Evolutionary conservation across 2,113 vertebrate genomes (phyloP), one percentile per base, ranked within the genome.

Genomic region (Mustela nigripes): DNA sequence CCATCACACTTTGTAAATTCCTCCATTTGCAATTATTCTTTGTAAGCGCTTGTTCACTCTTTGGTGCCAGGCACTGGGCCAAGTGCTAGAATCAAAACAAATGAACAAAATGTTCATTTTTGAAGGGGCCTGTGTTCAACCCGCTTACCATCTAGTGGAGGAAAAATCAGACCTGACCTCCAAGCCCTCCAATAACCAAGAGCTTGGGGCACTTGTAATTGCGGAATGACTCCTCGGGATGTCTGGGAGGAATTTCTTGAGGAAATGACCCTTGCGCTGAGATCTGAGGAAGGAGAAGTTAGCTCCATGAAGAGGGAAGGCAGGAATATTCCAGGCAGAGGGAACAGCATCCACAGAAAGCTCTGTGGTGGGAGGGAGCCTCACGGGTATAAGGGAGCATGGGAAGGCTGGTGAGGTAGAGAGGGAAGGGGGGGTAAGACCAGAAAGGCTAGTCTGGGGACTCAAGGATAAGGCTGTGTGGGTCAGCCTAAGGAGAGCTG

Each of bases 61-160:
- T 14, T 33, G 71, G 31, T 22, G 39, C 62, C 80, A 56, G 80
- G 84, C 28, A 7, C 50, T 36, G 63, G 45, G 33, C 48, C 50
- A 50, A 8, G n/a, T 24, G 63, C 73, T 79, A 26, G 42, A 18
- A 4, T 85, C 33, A 19, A 65, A 82, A 12, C 33, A 71, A n/a
- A 39, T 7, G 26, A 36, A 33, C 33, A 18, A 50, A 50, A 45
- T 2, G 45, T 45, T 45, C 45, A 45, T 45, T 45, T 45, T 45
- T 11, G 16, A 58, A 10, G 45, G 86, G 7, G 14, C 26, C 33
- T 39, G 15, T 0, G 1, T 39, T 83, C 78, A n/a, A 53, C 18
- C 19, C 28, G 81, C 28, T 45, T 2, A 10, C 60, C 11, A 0
- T 21, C 73, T 14, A 6, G 28, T 0, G 18, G 67, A 63, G 10